These are phyloP conservation scores for Odontothrips loti DNA, from an alignment of 2,888 invertebrate genomes.

Conservation along the genomic window DNA sequence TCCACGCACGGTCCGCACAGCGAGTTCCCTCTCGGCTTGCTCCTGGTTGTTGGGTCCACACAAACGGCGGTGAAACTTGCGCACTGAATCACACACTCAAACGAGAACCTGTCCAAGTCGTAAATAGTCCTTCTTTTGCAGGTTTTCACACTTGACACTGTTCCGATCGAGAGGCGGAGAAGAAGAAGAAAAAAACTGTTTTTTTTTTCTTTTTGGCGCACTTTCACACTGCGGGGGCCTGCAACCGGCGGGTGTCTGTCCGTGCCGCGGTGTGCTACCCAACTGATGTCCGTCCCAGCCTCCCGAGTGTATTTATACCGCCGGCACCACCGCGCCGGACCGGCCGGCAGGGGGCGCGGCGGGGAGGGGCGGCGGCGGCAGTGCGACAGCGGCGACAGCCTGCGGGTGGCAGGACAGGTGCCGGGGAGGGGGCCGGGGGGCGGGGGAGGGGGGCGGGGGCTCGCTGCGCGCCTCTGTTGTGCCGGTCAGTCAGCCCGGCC, in stretches of 20 bases:
- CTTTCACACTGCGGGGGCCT: not conserved
- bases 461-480: not conserved
- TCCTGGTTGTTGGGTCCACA: not conserved
- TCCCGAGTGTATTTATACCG: conserved; percentile 2
- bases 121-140: no score
- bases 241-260: not conserved
- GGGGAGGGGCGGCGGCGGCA: not conserved
- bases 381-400: no score
- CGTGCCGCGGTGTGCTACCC: conserved; percentile 10
- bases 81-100: conserved; percentile 2
- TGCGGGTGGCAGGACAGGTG: conserved; percentile 17
- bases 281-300: conserved; percentile 18
- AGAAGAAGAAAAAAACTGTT: no score
- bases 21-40: not conserved
- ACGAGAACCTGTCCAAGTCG: not conserved
- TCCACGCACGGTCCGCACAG: not conserved
- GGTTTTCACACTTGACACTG: no score
- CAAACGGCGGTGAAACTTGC: not conserved
- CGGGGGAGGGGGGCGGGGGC: not conserved
- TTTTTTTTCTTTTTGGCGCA: not conserved
- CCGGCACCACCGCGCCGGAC: not conserved
- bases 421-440: not conserved
- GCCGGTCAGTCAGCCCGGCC: not conserved
- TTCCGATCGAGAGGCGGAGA: no score
- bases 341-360: not conserved